Evolutionary conservation across 2,888 invertebrate genomes (phyloP).

Genomic region (Cheilosia pagana): DNA sequence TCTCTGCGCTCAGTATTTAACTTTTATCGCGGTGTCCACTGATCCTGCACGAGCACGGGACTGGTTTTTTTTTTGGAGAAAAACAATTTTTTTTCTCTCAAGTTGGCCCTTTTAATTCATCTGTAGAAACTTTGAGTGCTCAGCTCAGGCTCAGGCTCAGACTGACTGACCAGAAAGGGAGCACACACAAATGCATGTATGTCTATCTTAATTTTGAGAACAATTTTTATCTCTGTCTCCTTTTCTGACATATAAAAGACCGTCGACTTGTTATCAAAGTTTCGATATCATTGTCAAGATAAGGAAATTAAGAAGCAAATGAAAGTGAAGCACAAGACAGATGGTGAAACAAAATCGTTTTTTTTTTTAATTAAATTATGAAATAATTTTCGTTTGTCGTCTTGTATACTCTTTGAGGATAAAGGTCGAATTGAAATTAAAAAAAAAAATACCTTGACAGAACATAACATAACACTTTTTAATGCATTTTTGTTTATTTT

Average conservation of each 20-base stretch:
- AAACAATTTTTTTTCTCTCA: no score
- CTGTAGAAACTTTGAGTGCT: constrained; percentile 24
- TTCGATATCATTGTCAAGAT: constrained; percentile 64
- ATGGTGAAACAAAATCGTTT: constrained; percentile 12
- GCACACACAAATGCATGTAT: constrained; percentile 15
- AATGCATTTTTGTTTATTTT: background rate
- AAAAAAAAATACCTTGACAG: constrained; percentile 19
- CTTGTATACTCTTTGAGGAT: constrained; percentile 6
- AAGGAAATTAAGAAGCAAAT: constrained; percentile 47
- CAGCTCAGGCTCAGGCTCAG: no score
- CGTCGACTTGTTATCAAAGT: constrained; percentile 45
- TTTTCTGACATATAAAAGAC: constrained; percentile 46
- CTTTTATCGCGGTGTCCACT: constrained; percentile 52
- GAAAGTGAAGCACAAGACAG: constrained; percentile 36
- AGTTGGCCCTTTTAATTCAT: constrained; percentile 15
- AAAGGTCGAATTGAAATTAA: constrained; percentile 6
- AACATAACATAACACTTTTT: background rate
- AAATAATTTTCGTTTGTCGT: background rate
- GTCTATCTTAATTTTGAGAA: constrained; percentile 52
- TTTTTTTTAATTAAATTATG: constrained; percentile 23
- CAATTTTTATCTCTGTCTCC: constrained; percentile 20
- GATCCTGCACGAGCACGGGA: constrained; percentile 30
- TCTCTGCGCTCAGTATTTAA: constrained; percentile 42
- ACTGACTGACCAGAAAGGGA: background rate
- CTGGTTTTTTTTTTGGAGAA: constrained; percentile 5